Conservation (phyloP, 2,888 invertebrate species). For the Catonia carolina region DNA sequence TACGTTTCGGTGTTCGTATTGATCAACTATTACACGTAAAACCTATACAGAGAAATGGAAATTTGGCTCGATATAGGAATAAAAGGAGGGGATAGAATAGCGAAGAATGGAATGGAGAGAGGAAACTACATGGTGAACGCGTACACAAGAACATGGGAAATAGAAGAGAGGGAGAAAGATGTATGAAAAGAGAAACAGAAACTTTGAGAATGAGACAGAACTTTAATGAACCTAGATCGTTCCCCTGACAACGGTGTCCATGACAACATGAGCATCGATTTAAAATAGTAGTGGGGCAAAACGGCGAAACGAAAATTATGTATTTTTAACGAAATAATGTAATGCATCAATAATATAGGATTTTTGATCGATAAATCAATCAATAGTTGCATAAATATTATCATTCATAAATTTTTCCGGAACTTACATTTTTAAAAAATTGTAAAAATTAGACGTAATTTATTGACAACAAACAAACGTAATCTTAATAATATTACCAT, state of each 20-base stretch:
- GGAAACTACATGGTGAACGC: background rate
- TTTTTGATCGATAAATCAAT: no score
- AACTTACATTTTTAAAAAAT: no score
- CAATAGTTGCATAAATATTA: no score
- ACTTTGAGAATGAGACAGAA: conserved; percentile 18
- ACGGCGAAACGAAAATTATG: conserved; percentile 16
- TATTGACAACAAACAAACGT: no score
- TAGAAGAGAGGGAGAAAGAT: background rate
- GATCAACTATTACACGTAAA: conserved; percentile 19
- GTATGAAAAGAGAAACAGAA: background rate
- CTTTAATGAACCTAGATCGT: conserved; percentile 19
- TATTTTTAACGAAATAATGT: conserved; percentile 3
- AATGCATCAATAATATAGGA: no score
- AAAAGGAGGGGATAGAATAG: background rate
- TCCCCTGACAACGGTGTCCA: conserved; percentile 18
- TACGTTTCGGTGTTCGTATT: conserved; percentile 15
- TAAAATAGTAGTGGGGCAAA: conserved; percentile 10
- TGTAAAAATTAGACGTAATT: no score
- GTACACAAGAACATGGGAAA: background rate
- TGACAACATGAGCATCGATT: conserved; percentile 16
- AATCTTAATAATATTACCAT: no score
- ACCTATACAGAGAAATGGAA: conserved; percentile 18
- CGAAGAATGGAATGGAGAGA: background rate
- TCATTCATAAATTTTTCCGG: no score
- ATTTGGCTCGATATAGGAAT: conserved; percentile 3